Evolutionary conservation across 2,797 vertebrate genomes (phyloP), one percentile per base, ranked within the genome.

Genomic region (Galagoides demidoff): DNA sequence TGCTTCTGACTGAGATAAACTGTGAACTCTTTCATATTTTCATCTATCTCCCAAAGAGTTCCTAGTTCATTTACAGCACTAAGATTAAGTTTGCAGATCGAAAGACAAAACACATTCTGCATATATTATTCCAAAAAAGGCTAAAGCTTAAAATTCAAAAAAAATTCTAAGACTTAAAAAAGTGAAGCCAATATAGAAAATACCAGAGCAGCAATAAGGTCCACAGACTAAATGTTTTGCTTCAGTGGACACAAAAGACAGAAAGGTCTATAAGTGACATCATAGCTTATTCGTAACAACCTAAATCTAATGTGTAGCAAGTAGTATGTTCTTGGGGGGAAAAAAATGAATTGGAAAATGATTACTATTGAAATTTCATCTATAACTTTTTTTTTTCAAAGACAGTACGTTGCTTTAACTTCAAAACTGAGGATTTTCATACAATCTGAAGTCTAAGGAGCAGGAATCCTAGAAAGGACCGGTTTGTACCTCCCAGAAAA

Each of bases 401-500:
- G 45, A 85, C 39, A 93, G 87, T 78, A 74, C 90, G 90, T 86
- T 90, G 74, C 39, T 90, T 89, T 90, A 93, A 92, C 68, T 78
- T 86, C 37, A 94, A 90, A 96, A 88, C 59, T 82, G 76, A 78
- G 31, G n/a, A 82, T 89, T 85, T 97, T 94, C 89, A 95, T 66
- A 97, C 31, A 88, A 74, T 63, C 55, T 95, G n/a, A 90, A 92
- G 74, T 84, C 78, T 71, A 89, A 92, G 49, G 85, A 86, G 71
- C n/a, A 92, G 17, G 45, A 71, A 90, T 79, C 90, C 94, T 85
- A 90, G 90, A 96, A 95, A 95, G 93, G 79, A 78, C 61, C 77
- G 88, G 85, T 92, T 88, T 95, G 78, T 97, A 78, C 89, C 59
- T 95, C 87, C 74, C 87, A 90, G 88, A 96, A 96, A 97, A 96